Conservation (phyloP, 2,797 vertebrate genomes). For the Botia almorhae region DNA sequence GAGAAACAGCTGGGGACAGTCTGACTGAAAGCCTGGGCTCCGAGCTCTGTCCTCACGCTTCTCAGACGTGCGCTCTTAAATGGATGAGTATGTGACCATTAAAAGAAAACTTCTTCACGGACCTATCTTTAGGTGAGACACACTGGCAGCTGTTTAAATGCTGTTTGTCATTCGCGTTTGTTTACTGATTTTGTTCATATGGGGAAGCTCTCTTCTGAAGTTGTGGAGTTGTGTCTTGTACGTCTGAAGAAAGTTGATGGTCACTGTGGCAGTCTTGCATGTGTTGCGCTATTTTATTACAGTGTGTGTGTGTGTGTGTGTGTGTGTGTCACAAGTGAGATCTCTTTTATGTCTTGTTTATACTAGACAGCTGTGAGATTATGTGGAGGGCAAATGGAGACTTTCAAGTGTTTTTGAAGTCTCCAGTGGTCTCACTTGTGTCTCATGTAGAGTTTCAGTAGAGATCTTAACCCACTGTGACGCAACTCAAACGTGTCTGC, state of each 20-base stretch:
- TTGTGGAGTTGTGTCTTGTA: not conserved
- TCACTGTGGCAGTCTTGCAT: not conserved
- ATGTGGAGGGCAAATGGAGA: slow-evolving; percentile 3
- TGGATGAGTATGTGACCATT: slow-evolving; percentile 89
- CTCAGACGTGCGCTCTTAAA: slow-evolving; percentile 74
- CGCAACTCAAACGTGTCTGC: too few species aligned
- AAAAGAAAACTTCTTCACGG: slow-evolving; percentile 89
- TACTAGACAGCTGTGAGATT: not conserved
- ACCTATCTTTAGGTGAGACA: slow-evolving; percentile 90
- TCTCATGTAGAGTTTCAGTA: not conserved
- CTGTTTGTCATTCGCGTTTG: not conserved
- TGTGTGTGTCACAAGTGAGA: not conserved
- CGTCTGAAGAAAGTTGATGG: not conserved
- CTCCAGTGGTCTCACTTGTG: not conserved
- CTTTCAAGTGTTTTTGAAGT: not conserved
- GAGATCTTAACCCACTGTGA: not conserved
- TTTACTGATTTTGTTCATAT: not conserved
- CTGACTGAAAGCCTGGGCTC: slow-evolving; percentile 66
- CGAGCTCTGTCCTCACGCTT: slow-evolving; percentile 52
- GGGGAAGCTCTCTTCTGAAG: slow-evolving; percentile 2
- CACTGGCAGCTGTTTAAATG: not conserved
- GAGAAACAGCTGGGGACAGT: slow-evolving; percentile 76
- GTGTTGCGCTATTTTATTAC: not conserved
- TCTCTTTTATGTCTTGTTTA: not conserved
- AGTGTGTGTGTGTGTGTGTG: not conserved